Base-by-base conservation (phyloP, 1,140 invertebrate species). In the Cotesia chilonis region DNA sequence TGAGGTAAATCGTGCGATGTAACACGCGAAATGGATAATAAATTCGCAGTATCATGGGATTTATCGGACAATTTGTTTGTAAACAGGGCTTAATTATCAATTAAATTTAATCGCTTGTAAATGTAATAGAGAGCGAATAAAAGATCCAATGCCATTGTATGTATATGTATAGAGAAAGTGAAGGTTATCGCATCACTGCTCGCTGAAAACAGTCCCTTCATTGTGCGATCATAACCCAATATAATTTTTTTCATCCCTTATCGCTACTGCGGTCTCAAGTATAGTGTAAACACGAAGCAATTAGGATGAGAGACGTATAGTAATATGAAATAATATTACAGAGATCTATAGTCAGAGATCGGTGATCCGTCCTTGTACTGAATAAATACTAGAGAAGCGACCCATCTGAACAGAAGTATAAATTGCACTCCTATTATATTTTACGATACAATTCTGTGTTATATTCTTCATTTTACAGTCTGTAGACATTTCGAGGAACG, bases 11-110 rank as follows among this genome's bases (percentile, higher is more conserved):
- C n/a, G 36, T 38, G 37, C 36, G 17, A 41, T 65, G 38, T 65
- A 38, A 20, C 37, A 65, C 63, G 36, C 12, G 35, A 37, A 65
- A 65, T 65, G 37, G 17, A 72, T 52, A 37, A 72, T 72, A 66
- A 72, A 72, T 72, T 70, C 37, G 12, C 20, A 51, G 47, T 69
- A 73, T 66, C 72, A 52, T 41, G 57, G 61, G 37, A 70, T 38
- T 69, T 64, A 69, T 70, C 72, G 67, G 66, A 7, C 60, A 73
- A 73, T 73, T 73, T 73, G 72, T 73, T 73, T 73, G 67, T 65
- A 65, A 73, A 70, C 66, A 73, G 51, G 66, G 52, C 60, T 64
- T 69, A 69, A 69, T 73, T 73, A 73, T 73, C 72, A 73, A 69
- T 73, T 70, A 73, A 73, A 73, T 73, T 73, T 73, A 73, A 73